Evolutionary conservation across 2,113 vertebrate genomes (phyloP), one percentile per base, ranked within the genome.

Genomic region (Typhlomys cinereus): DNA sequence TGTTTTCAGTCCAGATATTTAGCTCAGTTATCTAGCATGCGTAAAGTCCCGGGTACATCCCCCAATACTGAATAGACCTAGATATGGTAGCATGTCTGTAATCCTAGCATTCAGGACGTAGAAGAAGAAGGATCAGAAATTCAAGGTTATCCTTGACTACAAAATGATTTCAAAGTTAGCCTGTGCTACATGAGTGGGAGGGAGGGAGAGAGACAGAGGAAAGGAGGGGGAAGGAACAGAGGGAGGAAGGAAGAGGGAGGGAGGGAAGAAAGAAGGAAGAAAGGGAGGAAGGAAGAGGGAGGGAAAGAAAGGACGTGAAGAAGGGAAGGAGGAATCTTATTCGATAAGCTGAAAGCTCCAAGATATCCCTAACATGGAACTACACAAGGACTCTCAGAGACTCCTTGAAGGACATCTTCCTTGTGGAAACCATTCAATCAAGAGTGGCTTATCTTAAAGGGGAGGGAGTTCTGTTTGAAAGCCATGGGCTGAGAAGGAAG

Each of bases 291-390:
- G 59, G 27, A 20, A 59, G 76, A 78, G 50, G 20, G 11, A 25
- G 74, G 14, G 74, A 14, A n/a, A n/a, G n/a, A n/a, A n/a, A n/a
- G n/a, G n/a, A n/a, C n/a, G 18, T 12, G 70, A 44, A 29, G 23
- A 29, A 39, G 7, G 39, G 21, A 61, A 25, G 27, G 59, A 61
- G 21, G 27, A 5, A 61, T 61, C 27, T 36, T 34, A 14, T 78
- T 25, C 25, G 18, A 59, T 74, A 59, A 88, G 48, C 29, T 78
- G 29, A 46, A 87, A 85, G 48, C 57, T 64, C 46, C 57, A 79
- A 90, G 81, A 57, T 70, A 25, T 78, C 91, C 91, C 54, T 78
- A 93, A 39, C 27, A 66, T 62, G 34, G 31, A 66, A 57, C 52
- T 52, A 64, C 25, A 52, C 29, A 85, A 36, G 29, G 59, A 8